A percentile compares a stretch with the other conserved stretches of the same genome.
These are phyloP conservation scores for Ailuropoda melanoleuca DNA, from an alignment of 2,113 vertebrate genomes.

Conservation along the genomic window DNA sequence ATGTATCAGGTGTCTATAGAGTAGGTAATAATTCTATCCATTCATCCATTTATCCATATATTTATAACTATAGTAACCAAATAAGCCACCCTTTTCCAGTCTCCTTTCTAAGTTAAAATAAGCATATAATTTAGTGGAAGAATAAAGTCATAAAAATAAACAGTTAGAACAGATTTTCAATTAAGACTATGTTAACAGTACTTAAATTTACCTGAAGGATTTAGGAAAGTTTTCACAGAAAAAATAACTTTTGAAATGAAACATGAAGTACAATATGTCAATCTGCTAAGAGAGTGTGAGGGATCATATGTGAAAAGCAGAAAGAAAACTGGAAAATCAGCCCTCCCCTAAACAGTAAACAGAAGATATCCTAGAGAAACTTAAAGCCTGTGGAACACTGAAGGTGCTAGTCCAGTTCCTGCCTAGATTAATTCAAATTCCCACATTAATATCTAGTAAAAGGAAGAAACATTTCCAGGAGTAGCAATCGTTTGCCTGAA, in stretches of 20 bases:
- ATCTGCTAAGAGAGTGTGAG: background rate
- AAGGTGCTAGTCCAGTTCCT: background rate
- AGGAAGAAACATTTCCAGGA: background rate
- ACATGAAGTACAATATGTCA: background rate
- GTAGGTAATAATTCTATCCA: background rate
- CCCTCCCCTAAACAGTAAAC: background rate
- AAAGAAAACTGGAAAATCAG: background rate
- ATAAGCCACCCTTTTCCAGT: background rate
- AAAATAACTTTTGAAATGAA: background rate
- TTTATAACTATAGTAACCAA: background rate
- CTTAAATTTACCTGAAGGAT: background rate
- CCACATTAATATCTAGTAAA: background rate
- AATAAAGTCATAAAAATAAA: background rate
- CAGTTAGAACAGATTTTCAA: background rate
- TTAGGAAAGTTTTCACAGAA: background rate
- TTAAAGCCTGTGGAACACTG: background rate
- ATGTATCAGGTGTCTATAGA: background rate
- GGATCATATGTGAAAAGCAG: background rate
- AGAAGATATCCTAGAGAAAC: background rate
- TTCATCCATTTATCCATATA: background rate
- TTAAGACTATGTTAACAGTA: background rate
- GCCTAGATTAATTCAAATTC: background rate
- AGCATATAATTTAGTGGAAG: background rate
- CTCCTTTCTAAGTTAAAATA: background rate
- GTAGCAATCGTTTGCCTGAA: background rate